Evolutionary conservation across 2,113 vertebrate genomes (phyloP).

Genomic region (Cinclus mexicanus): DNA sequence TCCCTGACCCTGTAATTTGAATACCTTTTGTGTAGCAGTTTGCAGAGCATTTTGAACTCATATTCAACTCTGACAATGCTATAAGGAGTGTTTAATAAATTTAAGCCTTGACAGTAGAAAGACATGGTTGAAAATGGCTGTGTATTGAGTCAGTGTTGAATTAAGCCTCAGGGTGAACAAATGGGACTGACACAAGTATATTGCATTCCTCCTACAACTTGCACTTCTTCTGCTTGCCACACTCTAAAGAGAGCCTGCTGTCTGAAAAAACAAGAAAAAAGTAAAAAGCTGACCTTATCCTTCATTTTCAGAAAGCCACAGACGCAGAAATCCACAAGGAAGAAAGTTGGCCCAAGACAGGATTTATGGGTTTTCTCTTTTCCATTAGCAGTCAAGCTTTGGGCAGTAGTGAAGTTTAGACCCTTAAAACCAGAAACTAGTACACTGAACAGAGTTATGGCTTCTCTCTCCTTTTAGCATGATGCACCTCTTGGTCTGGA

Average conservation of each 20-base stretch:
- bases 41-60: constrained; percentile 35
- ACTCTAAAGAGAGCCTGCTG: neutral
- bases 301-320: neutral
- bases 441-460: neutral
- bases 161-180: constrained; percentile 38
- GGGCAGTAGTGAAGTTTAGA: neutral
- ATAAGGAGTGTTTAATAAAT: constrained; percentile 25
- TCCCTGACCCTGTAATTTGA: constrained; percentile 26
- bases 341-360: neutral
- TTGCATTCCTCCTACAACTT: neutral
- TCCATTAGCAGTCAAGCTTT: neutral
- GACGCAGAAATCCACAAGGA: neutral
- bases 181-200: neutral
- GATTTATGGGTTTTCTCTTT: neutral
- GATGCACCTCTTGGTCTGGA: neutral
- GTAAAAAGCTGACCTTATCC: neutral
- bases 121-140: constrained; percentile 2
- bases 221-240: neutral
- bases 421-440: neutral
- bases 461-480: neutral
- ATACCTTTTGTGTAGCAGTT: neutral
- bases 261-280: neutral
- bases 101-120: constrained; percentile 32
- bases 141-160: neutral
- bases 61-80: constrained; percentile 31